phyloP scores from a whole-genome alignment of 2,113 vertebrate species.

The Ailurus styani region DNA sequence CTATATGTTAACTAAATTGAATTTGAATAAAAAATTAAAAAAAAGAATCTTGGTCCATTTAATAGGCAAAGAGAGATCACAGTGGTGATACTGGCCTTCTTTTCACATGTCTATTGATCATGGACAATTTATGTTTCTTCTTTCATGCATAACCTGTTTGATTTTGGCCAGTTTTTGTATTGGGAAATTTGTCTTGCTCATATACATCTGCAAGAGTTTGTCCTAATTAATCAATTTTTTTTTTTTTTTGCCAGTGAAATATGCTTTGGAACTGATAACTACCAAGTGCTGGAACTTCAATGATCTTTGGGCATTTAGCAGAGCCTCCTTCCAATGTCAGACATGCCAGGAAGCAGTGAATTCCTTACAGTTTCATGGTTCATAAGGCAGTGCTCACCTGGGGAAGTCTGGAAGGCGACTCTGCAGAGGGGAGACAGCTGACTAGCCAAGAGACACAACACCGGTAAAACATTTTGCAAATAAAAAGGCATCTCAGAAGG shows the following conservation, averaged over 20 bases:
- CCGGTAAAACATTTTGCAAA: background rate
- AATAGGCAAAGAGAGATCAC: background rate
- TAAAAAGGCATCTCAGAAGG: background rate
- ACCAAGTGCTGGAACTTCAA: background rate
- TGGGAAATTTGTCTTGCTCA: background rate
- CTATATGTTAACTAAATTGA: background rate
- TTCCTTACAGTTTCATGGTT: background rate
- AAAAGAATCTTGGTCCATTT: background rate
- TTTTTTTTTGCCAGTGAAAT: background rate
- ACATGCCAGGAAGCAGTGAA: background rate
- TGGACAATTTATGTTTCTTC: background rate
- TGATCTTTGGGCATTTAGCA: background rate
- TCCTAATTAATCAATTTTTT: background rate
- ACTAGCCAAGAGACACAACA: background rate
- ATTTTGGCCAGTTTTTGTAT: background rate
- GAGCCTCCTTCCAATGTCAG: background rate
- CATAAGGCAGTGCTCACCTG: fast-evolving
- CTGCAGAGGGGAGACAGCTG: background rate
- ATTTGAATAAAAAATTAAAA: background rate
- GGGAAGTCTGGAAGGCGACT: background rate
- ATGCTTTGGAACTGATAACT: background rate
- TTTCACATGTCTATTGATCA: fast-evolving
- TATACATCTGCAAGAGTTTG: background rate
- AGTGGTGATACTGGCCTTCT: background rate
- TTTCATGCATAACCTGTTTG: background rate